phyloP scores from a whole-genome alignment of 2,113 vertebrate genomes.

The Cervus canadensis region DNA sequence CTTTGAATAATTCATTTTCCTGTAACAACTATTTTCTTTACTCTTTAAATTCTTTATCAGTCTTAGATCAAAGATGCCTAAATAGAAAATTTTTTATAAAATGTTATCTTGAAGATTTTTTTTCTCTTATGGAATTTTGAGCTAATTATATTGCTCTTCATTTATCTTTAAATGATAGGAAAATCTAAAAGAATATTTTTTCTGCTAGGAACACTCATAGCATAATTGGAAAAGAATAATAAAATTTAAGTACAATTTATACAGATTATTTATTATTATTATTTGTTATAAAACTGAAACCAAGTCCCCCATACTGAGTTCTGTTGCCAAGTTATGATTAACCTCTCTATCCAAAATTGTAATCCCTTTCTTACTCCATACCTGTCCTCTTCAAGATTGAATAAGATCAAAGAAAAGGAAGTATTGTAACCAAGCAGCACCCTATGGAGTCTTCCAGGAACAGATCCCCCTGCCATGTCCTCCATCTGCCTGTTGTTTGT shows the following conservation, averaged over 20 bases:
- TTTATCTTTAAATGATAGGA: neutral
- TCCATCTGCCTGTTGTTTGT: neutral
- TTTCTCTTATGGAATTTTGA: neutral
- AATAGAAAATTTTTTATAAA: neutral
- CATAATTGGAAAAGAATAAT: neutral
- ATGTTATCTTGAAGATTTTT: neutral
- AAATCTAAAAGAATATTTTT: neutral
- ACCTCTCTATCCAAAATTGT: neutral
- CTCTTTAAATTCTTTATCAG: neutral
- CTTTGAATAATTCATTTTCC: neutral
- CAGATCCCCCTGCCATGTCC: neutral
- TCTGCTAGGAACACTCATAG: neutral
- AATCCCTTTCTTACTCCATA: neutral
- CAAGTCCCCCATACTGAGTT: neutral
- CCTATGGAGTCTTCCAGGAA: neutral
- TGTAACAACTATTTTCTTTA: neutral
- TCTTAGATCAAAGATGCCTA: neutral
- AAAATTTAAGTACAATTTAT: neutral
- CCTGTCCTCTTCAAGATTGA: neutral
- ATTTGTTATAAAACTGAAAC: neutral
- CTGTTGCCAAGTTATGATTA: neutral
- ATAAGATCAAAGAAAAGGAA: neutral
- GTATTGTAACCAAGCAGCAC: neutral
- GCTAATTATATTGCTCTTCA: neutral
- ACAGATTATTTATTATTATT: neutral